Conservation (phyloP, 2,113 vertebrate species). For the Siphamia tubifer region DNA sequence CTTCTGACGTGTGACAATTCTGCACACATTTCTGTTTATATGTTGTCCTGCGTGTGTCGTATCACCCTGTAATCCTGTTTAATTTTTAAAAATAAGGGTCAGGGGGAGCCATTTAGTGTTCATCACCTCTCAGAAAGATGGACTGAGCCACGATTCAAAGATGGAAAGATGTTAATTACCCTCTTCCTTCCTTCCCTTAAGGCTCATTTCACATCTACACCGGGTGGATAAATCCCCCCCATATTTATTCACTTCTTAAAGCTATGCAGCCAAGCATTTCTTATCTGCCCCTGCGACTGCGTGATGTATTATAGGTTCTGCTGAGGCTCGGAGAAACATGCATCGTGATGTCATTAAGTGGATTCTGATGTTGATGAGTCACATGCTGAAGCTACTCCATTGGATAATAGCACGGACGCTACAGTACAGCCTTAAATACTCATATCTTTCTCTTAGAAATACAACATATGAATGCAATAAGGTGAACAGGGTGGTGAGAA, state of each 20-base stretch:
- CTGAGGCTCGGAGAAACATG: conserved; percentile 48
- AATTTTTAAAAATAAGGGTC: conserved; percentile 7
- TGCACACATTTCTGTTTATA: conserved; percentile 13
- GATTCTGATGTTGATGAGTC: conserved; percentile 72
- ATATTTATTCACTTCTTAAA: neutral
- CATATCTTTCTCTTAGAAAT: no score
- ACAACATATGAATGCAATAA: no score
- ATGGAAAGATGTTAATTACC: conserved; percentile 1
- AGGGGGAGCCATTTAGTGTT: conserved; percentile 43
- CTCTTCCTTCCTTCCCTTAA: neutral
- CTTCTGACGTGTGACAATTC: conserved; percentile 39
- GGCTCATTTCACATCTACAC: neutral
- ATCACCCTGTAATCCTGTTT: conserved; percentile 1
- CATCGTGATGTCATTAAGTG: conserved; percentile 73
- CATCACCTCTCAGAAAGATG: conserved; percentile 25
- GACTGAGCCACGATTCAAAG: conserved; percentile 4
- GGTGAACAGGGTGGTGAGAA: no score
- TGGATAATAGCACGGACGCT: conserved; percentile 51
- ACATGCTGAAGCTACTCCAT: conserved; percentile 67
- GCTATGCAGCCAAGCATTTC: neutral
- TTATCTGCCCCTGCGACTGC: neutral
- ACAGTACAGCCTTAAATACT: no score
- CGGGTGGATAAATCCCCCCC: neutral
- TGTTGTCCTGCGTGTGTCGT: neutral
- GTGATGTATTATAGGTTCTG: conserved; percentile 10